These are phyloP conservation scores for Epizoanthus rinbou DNA, from an alignment of 92 coral and sea anemone genomes.

Conservation along the genomic window DNA sequence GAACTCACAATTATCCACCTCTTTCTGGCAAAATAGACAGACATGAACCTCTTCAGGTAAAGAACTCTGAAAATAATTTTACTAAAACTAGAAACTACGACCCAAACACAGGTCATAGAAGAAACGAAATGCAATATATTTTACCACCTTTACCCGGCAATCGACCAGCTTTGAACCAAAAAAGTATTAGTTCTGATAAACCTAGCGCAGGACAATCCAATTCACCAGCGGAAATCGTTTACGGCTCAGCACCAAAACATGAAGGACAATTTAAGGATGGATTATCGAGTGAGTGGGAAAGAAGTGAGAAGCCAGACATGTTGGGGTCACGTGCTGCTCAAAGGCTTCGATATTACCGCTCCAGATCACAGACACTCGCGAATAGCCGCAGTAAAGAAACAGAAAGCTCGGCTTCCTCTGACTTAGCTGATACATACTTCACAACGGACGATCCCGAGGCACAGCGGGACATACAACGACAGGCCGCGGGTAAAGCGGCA, in stretches of 20 bases:
- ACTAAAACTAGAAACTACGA: background rate
- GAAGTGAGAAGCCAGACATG: background rate
- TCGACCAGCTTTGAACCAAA: background rate
- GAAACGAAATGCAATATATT: background rate
- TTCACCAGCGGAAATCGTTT: background rate
- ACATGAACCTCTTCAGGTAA: background rate
- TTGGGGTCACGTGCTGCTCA: slow-evolving; percentile 34
- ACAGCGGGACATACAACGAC: slow-evolving; percentile 59
- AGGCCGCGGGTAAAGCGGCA: slow-evolving; percentile 87
- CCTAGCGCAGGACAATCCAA: background rate
- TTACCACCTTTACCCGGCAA: background rate
- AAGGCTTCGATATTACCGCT: slow-evolving; percentile 49
- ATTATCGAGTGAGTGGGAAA: background rate
- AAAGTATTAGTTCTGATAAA: background rate
- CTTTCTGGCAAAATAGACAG: background rate
- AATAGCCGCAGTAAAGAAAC: slow-evolving; percentile 13
- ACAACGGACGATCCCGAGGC: slow-evolving; percentile 56
- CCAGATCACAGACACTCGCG: slow-evolving; percentile 14
- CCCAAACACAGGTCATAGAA: background rate
- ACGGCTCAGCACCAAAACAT: background rate
- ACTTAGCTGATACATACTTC: slow-evolving; percentile 64
- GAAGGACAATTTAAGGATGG: background rate
- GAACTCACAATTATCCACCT: background rate
- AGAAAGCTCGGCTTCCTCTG: slow-evolving; percentile 44
- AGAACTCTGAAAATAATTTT: background rate